These are phyloP conservation scores for Strigamia maritima DNA, from an alignment of 2,888 invertebrate species.

Conservation along the genomic window DNA sequence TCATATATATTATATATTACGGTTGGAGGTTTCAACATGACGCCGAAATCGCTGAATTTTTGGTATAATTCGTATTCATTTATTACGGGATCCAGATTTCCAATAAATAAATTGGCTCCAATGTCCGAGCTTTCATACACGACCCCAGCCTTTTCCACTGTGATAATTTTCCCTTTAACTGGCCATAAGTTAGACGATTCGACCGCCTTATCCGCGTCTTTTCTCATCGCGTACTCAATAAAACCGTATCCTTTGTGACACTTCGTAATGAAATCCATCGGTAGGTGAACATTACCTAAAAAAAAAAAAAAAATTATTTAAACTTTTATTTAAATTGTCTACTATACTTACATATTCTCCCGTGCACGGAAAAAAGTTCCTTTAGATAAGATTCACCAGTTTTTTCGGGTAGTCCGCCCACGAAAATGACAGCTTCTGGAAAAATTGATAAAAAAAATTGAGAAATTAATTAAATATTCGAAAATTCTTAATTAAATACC, in stretches of 20 bases:
- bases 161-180: conserved; percentile 97
- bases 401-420: too few relatives aligned
- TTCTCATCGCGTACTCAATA: conserved; percentile 98
- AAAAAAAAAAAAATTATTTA: not conserved
- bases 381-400: too few relatives aligned
- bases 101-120: conserved; percentile 98
- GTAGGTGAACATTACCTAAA: conserved; percentile 98
- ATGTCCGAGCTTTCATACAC: conserved; percentile 99
- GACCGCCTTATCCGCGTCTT: conserved; percentile 99
- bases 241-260: conserved; percentile 99
- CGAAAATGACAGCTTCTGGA: too few relatives aligned
- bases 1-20: conserved; percentile 53
- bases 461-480: too few relatives aligned
- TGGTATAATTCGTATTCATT: conserved; percentile 98
- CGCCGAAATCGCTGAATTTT: conserved; percentile 98
- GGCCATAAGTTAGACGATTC: conserved; percentile 99
- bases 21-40: conserved; percentile 97
- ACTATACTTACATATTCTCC: too few relatives aligned
- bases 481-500: too few relatives aligned
- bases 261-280: conserved; percentile 96
- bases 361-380: too few relatives aligned
- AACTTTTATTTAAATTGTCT: too few relatives aligned
- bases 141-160: conserved; percentile 97
- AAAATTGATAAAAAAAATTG: too few relatives aligned
- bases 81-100: conserved; percentile 97